Evolutionary conservation across 2,113 vertebrate species (phyloP).

Genomic region (Petrocephalus zakoni): DNA sequence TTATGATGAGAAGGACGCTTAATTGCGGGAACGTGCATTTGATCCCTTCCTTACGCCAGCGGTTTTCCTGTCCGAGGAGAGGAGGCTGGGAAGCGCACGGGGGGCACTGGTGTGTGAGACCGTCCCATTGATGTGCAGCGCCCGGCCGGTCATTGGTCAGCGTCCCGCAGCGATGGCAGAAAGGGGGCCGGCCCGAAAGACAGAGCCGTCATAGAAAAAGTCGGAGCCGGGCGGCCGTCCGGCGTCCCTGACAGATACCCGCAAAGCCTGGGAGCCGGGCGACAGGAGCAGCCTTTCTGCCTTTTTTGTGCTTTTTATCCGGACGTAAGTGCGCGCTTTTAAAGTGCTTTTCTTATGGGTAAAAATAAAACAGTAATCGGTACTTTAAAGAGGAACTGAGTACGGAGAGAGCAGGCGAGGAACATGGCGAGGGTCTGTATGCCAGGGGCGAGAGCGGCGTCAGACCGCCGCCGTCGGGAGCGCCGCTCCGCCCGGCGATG

Average conservation of each 20-base stretch:
- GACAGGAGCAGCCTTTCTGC: not conserved
- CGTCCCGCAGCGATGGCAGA: conserved; percentile 25
- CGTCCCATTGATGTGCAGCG: conserved; percentile 25
- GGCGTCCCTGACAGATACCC: conserved; percentile 27
- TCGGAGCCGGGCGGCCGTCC: conserved; percentile 34
- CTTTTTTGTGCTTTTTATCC: not conserved
- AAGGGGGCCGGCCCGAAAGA: conserved; percentile 47
- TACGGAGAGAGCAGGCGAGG: conserved; percentile 3
- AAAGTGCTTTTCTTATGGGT: not conserved
- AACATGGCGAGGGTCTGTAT: conserved; percentile 31
- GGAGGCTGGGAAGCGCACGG: not conserved
- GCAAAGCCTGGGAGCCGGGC: conserved; percentile 19
- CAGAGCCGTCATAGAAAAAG: conserved; percentile 54
- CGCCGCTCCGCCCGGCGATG: not conserved
- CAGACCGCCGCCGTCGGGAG: too few species aligned
- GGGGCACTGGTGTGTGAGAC: not conserved
- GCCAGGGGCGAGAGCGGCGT: too few species aligned
- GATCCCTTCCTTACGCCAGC: not conserved
- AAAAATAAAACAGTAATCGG: not conserved
- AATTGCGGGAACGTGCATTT: not conserved
- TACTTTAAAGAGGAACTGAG: not conserved
- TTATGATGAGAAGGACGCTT: not conserved
- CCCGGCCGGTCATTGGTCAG: conserved; percentile 36
- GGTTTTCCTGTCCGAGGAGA: not conserved
- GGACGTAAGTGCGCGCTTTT: not conserved